Evolutionary conservation across 2,888 invertebrate species (phyloP).

Genomic region (Ommatoiulus sabulosus): DNA sequence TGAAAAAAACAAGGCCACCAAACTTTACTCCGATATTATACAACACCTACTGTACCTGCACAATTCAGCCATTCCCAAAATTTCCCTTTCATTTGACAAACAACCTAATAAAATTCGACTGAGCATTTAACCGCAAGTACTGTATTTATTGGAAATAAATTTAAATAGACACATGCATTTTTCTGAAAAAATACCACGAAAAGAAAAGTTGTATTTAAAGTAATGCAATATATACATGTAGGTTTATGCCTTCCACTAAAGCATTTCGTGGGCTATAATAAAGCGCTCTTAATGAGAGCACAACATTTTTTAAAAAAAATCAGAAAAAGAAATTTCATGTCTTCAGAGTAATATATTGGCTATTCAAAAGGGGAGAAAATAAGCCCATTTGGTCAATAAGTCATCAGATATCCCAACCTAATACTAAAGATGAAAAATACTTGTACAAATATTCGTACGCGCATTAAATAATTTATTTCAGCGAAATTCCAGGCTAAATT

Average conservation of each 20-base stretch:
- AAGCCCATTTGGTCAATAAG: neutral
- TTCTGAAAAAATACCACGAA: neutral
- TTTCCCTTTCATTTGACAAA: neutral
- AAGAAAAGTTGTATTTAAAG: neutral
- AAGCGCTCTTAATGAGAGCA: neutral
- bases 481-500: neutral
- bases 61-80: neutral
- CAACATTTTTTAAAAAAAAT: neutral
- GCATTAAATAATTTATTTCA: neutral
- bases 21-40: neutral
- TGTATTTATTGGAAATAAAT: slow-evolving; percentile 38
- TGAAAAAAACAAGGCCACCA: slow-evolving; percentile 25
- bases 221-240: neutral
- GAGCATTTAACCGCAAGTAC: neutral
- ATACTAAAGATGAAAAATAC: neutral
- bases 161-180: slow-evolving; percentile 1
- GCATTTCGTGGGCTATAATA: neutral
- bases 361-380: neutral
- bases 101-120: neutral
- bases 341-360: neutral
- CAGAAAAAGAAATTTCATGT: neutral
- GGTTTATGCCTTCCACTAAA: slow-evolving; percentile 32
- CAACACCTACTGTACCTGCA: neutral
- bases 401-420: neutral
- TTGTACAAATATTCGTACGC: neutral